Evolutionary conservation across 2,888 invertebrate species (phyloP).

Genomic region (Disparrhopalites patrizii): DNA sequence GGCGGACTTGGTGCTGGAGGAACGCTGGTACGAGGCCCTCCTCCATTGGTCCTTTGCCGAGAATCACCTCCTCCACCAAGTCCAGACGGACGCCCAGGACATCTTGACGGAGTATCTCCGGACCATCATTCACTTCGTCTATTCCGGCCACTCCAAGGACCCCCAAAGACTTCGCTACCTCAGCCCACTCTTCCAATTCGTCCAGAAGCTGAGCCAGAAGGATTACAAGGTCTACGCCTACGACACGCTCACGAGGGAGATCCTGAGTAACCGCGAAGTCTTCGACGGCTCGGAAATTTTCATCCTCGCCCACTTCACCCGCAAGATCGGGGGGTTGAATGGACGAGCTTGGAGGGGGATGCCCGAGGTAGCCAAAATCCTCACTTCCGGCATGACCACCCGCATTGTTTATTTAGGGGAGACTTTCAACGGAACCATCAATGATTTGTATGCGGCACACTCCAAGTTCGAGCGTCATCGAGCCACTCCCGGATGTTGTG

Average conservation of each 20-base stretch:
- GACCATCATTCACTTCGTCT: slow-evolving; percentile 7
- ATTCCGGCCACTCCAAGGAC: not conserved
- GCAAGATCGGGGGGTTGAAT: slow-evolving; percentile 3
- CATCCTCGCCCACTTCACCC: slow-evolving; percentile 9
- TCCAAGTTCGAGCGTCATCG: not conserved
- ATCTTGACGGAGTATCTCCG: not conserved
- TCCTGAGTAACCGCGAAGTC: not conserved
- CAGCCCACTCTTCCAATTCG: slow-evolving; percentile 16
- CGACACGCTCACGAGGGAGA: slow-evolving; percentile 7
- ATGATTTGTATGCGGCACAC: not conserved
- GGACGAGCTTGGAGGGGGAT: not conserved
- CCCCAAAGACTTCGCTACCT: not conserved
- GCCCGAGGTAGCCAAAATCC: not conserved
- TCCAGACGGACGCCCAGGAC: not conserved
- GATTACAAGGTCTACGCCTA: slow-evolving; percentile 27
- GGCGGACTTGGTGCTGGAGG: not conserved
- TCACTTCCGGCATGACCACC: not conserved
- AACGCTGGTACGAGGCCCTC: slow-evolving; percentile 13
- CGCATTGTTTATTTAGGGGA: not conserved
- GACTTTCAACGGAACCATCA: not conserved
- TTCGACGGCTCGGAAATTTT: slow-evolving; percentile 22
- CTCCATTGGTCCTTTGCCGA: slow-evolving; percentile 22
- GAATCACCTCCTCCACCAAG: slow-evolving; percentile 3
- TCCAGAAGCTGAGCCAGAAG: slow-evolving; percentile 20
- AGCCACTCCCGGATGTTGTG: not conserved